Evolutionary conservation across 2,797 vertebrate species (phyloP).

Genomic region (Loris lydekkerianus): DNA sequence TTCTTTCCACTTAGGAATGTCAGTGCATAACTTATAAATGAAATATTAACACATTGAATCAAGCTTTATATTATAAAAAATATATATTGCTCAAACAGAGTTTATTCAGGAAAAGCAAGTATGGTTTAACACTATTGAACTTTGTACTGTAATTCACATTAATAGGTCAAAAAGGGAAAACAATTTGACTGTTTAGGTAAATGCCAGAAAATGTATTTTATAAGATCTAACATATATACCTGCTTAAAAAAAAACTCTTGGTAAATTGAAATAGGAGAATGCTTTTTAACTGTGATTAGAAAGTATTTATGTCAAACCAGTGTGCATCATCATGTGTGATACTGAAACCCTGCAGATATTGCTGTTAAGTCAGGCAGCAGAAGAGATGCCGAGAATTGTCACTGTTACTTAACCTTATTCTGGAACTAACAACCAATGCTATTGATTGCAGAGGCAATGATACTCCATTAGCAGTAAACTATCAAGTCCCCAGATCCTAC

Average conservation of each 20-base stretch:
- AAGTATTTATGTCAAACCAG: conserved; percentile 2
- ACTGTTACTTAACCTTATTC: neutral
- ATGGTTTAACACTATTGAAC: neutral
- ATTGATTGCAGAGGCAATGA: neutral
- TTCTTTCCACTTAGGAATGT: neutral
- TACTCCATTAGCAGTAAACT: neutral
- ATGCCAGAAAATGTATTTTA: conserved; percentile 27
- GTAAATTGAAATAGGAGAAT: neutral
- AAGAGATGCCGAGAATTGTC: neutral
- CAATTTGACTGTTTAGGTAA: neutral
- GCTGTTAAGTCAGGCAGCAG: neutral
- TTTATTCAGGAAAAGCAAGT: conserved; percentile 18
- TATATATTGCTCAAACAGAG: neutral
- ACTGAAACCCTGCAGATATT: neutral
- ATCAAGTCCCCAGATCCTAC: neutral
- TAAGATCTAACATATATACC: neutral
- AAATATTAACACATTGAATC: neutral
- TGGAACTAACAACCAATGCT: neutral
- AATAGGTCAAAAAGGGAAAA: conserved; percentile 43
- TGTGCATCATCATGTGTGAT: neutral
- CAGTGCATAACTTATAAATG: neutral
- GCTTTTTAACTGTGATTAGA: conserved; percentile 38
- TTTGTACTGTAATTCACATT: neutral
- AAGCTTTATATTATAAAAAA: neutral
- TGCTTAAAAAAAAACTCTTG: neutral